Base-by-base conservation (phyloP, 2,888 invertebrate genomes). In the Tridacna crocea region DNA sequence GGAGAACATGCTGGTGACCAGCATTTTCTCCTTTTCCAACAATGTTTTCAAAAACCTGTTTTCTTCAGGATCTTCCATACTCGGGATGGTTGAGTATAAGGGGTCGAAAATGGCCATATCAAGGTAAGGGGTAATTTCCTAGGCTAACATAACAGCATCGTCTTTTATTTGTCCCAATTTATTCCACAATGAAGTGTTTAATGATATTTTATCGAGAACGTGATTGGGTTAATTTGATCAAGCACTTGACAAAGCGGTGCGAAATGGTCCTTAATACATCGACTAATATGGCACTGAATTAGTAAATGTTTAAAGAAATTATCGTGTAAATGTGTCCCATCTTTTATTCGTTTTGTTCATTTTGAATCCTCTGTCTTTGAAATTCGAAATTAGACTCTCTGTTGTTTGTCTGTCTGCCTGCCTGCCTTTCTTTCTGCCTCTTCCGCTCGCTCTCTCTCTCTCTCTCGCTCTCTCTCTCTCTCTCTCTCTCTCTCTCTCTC, bases 161-260 rank as follows among this genome's bases (percentile, higher is more conserved):
- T 81, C 81, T 84, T 81, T 84, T 73, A 84, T 84, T 81, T 74
- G 68, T 79, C 51, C 70, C 70, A 70, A 70, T 70, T 70, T 51
- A 51, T 51, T 70, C 70, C 12, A 70, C 70, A 70, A 70, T 70
- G 51, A 70, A 70, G 70, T 70, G 70, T 70, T 70, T 70, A 70
- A 70, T 70, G 63, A 58, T 77, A 75, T 77, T 79, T 73, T 61
- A 79, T 81, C 70, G 75, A 65, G 75, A 55, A 55, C 51, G 48
- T 61, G 48, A 70, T 70, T 70, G 70, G 70, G 70, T 70, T 70
- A 70, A 70, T 70, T 70, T 70, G 70, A 70, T 70, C 70, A 70
- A 70, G 70, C 47, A 51, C 51, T 51, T 70, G 70, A 70, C 70
- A 47, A 19, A 47, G 24, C 19, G 26, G 70, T 70, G 70, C 48